phyloP scores from a whole-genome alignment of 2,888 invertebrate species.

The Metellina segmentata region DNA sequence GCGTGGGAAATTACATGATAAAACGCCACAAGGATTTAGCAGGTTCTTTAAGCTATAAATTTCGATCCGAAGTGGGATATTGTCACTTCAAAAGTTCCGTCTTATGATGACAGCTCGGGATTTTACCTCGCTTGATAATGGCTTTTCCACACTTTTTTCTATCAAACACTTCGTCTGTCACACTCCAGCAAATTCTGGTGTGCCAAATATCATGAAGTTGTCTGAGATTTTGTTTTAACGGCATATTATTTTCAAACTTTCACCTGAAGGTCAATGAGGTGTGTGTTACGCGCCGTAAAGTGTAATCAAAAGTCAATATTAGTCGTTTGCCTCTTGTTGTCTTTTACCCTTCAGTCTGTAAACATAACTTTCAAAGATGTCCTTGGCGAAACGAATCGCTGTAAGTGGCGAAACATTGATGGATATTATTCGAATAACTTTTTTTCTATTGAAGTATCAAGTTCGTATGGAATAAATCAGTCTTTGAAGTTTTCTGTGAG shows the following conservation, averaged over 20 bases:
- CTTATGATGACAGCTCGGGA: neutral
- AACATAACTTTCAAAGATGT: no score
- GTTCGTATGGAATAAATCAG: no score
- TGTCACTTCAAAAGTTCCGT: conserved; percentile 55
- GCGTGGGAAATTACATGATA: conserved; percentile 54
- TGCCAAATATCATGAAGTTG: neutral
- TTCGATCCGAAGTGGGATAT: conserved; percentile 20
- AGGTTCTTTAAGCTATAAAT: conserved; percentile 9
- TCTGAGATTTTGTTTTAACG: neutral
- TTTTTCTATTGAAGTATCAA: no score
- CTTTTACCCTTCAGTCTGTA: no score
- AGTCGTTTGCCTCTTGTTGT: neutral
- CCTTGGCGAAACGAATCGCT: no score
- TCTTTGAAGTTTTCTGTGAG: no score
- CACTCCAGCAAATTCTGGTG: conserved; percentile 6
- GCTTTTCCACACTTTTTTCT: conserved; percentile 6
- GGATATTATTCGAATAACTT: no score
- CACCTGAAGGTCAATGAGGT: conserved; percentile 13
- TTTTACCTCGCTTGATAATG: conserved; percentile 39
- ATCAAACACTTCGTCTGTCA: neutral
- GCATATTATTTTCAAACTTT: neutral
- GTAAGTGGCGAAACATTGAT: no score
- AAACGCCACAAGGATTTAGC: conserved; percentile 12
- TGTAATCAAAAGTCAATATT: conserved; percentile 58
- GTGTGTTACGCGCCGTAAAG: neutral